Conservation (phyloP, 2,113 vertebrate species). For the Malurus alboscapulatus region DNA sequence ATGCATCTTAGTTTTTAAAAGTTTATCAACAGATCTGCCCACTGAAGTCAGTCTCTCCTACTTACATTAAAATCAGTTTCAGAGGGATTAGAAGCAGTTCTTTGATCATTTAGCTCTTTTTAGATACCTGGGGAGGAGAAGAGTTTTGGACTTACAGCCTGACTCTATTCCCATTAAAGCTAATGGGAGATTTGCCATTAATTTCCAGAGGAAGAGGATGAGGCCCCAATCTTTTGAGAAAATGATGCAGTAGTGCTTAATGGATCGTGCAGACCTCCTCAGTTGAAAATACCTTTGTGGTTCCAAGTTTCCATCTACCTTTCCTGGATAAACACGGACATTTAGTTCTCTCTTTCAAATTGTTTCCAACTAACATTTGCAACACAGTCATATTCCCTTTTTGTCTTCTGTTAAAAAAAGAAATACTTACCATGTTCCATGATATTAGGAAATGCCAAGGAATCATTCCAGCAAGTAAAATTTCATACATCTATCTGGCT, state of each 20-base stretch:
- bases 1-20: neutral
- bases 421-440: constrained; percentile 68
- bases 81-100: neutral
- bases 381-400: constrained; percentile 46
- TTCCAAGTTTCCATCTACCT: constrained; percentile 72
- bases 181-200: constrained; percentile 2
- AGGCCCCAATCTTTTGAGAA: neutral
- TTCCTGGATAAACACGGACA: constrained; percentile 70
- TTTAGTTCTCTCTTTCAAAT: constrained; percentile 59
- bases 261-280: constrained; percentile 59
- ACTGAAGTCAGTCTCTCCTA: neutral
- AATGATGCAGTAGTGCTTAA: constrained; percentile 30
- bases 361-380: constrained; percentile 69
- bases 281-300: constrained; percentile 53
- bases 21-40: neutral
- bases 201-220: constrained; percentile 38
- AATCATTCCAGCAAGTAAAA: constrained; percentile 63
- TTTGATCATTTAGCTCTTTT: neutral
- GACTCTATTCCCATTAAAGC: neutral
- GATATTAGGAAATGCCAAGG: constrained; percentile 63
- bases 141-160: neutral
- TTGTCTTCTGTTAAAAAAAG: constrained; percentile 63
- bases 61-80: neutral
- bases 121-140: neutral
- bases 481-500: constrained; percentile 51